Evolutionary conservation across 2,113 vertebrate genomes (phyloP), one percentile per base, ranked within the genome.

Genomic region (Eidolon helvum): DNA sequence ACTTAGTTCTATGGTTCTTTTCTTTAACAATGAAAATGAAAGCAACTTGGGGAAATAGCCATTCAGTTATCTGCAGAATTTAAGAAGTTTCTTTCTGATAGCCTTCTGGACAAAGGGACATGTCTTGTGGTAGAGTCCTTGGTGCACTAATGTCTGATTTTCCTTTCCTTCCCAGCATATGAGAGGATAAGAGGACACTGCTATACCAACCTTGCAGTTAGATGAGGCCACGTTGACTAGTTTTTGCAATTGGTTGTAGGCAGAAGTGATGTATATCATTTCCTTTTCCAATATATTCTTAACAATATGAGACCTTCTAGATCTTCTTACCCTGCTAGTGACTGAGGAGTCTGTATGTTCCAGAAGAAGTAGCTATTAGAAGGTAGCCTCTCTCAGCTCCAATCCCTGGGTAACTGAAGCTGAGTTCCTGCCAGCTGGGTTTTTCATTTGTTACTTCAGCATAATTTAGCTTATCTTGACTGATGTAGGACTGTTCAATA

Each of bases 381-480:
- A 94, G 26, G n/a, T 10, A 63, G 28, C 35, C 11, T 57, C 48
- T 65, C 19, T 74, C 33, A 18, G 4, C 2, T 5, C 9, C 4
- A 65, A 12, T 15, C 9, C 18, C 10, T 16, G 38, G 80, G 43
- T 38, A n/a, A 40, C 26, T 55, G 33, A 74, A 78, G 59, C 9
- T 21, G 12, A 92, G n/a, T 3, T n/a, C 16, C 21, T 48, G 40
- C 28, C 45, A 71, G 43, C 30, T 86, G 35, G n/a, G 24, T 5
- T 78, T 83, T 87, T 75, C 90, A 80, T 57, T 78, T 83, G 15
- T 68, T 69, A 48, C 28, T 50, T 84, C 53, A 82, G 66, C 63
- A 61, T 87, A 90, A 85, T 90, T 93, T 95, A 92, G 75, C 75
- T 5, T 96, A 59, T 82, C 15, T 57, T 92, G 38, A 71, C 15